Evolutionary conservation across 35 echinoderm and acorn worm genomes (phyloP).

Genomic region (Ophioderma brevispina): DNA sequence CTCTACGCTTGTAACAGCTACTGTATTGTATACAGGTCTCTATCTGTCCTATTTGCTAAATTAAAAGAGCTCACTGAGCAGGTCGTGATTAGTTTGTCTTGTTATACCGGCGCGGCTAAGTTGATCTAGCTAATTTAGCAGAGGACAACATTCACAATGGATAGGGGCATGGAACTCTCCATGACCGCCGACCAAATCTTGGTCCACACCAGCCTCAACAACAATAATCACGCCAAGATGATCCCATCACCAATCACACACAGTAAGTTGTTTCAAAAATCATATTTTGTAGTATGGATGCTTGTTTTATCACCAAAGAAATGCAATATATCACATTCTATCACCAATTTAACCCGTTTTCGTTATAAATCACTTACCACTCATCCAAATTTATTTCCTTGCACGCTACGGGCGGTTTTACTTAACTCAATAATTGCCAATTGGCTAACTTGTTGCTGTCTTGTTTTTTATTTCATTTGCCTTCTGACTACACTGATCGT

Average conservation of each 20-base stretch:
- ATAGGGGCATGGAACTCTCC: not conserved
- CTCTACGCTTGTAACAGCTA: not conserved
- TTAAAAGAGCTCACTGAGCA: not conserved
- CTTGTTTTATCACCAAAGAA: not conserved
- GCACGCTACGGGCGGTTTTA: not conserved
- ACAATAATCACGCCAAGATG: not conserved
- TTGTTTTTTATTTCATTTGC: conserved; percentile 2
- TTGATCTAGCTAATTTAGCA: not conserved
- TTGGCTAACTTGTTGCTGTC: conserved; percentile 1
- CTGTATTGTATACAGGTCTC: not conserved
- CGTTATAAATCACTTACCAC: not conserved
- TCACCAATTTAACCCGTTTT: not conserved
- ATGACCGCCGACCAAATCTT: not conserved
- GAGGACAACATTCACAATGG: not conserved
- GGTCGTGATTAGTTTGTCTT: conserved; percentile 4
- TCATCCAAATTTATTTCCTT: not conserved
- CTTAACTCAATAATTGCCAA: not conserved
- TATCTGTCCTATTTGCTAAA: conserved; percentile 2
- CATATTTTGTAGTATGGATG: not conserved
- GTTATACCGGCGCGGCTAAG: not conserved
- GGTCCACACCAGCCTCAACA: not conserved
- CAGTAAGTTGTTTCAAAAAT: not conserved
- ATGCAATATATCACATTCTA: not conserved
- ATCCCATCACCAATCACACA: not conserved
- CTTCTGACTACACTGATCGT: too few species aligned